Conservation (phyloP, 2,888 invertebrate genomes). For the Eueremaeus valkanovi region DNA sequence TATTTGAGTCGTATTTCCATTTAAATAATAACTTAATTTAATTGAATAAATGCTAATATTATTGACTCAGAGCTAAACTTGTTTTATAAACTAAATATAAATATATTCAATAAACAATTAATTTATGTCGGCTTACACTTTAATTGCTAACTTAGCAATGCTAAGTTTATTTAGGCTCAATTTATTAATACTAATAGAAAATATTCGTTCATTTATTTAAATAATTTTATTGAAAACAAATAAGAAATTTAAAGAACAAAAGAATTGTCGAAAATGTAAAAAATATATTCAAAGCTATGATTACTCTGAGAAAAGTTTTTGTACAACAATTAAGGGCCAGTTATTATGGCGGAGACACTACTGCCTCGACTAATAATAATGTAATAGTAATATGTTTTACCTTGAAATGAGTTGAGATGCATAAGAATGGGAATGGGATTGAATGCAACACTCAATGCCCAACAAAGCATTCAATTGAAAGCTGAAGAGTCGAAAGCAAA, state of each 20-base stretch:
- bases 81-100: too few species aligned
- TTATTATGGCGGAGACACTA: neutral
- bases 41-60: too few species aligned
- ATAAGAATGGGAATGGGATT: neutral
- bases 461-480: neutral
- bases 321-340: neutral
- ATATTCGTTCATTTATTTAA: neutral
- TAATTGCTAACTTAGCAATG: too few species aligned
- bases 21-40: too few species aligned
- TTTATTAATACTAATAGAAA: neutral
- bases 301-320: neutral
- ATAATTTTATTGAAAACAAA: neutral
- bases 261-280: neutral
- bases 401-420: neutral
- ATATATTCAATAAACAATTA: too few species aligned
- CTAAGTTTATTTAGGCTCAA: neutral
- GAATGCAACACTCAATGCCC: neutral
- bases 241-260: neutral
- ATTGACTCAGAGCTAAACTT: too few species aligned
- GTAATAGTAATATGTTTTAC: slow-evolving; percentile 2
- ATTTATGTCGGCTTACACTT: too few species aligned
- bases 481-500: neutral
- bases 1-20: too few species aligned
- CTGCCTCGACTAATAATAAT: neutral
- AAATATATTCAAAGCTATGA: too few species aligned